Evolutionary conservation across 1,140 invertebrate species (phyloP).

Genomic region (Lineus longissimus): DNA sequence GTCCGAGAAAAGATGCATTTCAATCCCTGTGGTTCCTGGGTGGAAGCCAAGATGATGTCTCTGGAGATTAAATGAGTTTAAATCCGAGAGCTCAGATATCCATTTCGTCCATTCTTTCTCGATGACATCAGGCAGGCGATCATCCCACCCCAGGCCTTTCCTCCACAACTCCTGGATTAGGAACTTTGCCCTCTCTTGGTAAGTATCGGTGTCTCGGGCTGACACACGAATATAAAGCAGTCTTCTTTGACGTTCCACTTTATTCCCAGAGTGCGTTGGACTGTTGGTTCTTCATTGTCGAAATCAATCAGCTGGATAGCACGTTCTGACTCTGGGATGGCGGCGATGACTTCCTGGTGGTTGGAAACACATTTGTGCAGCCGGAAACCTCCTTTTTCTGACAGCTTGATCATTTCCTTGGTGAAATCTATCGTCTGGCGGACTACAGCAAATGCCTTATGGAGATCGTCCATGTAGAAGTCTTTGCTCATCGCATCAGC

Average conservation of each 20-base stretch:
- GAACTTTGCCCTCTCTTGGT: constrained; percentile 11
- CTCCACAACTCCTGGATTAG: constrained; percentile 18
- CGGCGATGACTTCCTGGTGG: neutral
- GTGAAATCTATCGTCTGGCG: neutral
- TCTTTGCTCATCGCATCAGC: constrained; percentile 11
- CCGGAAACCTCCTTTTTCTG: neutral
- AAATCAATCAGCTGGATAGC: neutral
- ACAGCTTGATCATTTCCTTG: neutral
- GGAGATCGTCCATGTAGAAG: constrained; percentile 24
- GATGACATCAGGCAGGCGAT: neutral
- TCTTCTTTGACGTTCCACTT: constrained; percentile 10
- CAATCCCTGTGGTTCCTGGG: neutral
- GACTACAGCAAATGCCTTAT: constrained; percentile 7
- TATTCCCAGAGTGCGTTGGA: constrained; percentile 9
- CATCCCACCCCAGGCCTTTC: constrained; percentile 16
- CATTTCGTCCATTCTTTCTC: constrained; percentile 3
- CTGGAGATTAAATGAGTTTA: neutral
- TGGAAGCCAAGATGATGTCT: constrained; percentile 8
- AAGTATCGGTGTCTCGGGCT: neutral
- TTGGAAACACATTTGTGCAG: neutral
- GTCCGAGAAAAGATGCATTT: constrained; percentile 11
- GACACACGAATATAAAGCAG: constrained; percentile 1
- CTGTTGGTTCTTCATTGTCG: neutral
- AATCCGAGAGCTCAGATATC: constrained; percentile 9
- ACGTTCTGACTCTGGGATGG: neutral